A percentile compares a stretch with the other conserved stretches of the same genome.
Conservation (phyloP, 2,888 invertebrate species). For the Drosophila stalkeri region DNA sequence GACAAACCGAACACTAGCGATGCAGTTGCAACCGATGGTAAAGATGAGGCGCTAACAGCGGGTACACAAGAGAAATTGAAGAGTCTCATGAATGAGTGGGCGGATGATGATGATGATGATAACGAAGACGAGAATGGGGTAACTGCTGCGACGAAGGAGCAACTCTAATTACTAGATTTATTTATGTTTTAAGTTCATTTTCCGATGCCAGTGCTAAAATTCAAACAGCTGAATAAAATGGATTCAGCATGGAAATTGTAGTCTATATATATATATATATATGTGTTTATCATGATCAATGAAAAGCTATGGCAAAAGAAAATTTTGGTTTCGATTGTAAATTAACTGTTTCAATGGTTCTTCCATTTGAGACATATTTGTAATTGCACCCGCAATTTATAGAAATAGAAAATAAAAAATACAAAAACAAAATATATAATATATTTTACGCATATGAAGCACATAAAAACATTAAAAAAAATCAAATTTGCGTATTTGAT, state of each 20-base stretch:
- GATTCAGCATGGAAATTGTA: constrained; percentile 20
- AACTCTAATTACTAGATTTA: constrained; percentile 82
- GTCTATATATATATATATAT: constrained; percentile 6
- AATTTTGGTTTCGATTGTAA: constrained; percentile 74
- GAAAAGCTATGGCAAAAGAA: constrained; percentile 23
- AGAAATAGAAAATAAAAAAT: constrained; percentile 1
- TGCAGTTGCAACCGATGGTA: constrained; percentile 36
- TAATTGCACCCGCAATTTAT: constrained; percentile 30
- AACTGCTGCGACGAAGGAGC: constrained; percentile 69
- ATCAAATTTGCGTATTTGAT: constrained; percentile 13
- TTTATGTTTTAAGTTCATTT: constrained; percentile 77
- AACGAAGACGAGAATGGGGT: constrained; percentile 80
- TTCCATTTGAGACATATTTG: constrained; percentile 16
- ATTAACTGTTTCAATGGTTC: constrained; percentile 45
- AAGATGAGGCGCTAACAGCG: constrained; percentile 31
- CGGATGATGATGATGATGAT: constrained; percentile 83
- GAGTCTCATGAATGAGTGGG: constrained; percentile 85
- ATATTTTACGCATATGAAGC: constrained; percentile 13
- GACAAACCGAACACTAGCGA: constrained; percentile 41
- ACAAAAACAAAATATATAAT: constrained; percentile 15
- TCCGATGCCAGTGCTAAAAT: constrained; percentile 31
- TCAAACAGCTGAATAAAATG: not conserved
- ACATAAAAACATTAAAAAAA: constrained; percentile 8
- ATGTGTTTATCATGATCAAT: constrained; percentile 18
- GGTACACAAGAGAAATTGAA: constrained; percentile 78